Percentiles rank a stretch among this genome's conserved stretches.
Evolutionary conservation across 2,888 invertebrate genomes (phyloP).

Genomic region (Cotesia congregata): DNA sequence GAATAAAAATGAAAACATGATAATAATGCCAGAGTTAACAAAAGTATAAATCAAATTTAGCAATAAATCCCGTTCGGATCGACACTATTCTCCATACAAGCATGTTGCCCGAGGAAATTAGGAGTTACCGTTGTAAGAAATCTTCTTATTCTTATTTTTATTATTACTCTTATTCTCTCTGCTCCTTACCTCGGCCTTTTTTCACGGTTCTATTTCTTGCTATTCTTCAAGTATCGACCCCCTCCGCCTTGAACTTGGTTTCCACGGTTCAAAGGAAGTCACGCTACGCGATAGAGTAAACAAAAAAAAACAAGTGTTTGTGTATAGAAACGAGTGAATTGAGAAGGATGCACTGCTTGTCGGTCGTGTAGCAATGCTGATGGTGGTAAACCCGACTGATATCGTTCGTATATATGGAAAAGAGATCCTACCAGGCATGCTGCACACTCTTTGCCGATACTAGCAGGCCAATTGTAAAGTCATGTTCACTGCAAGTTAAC

Average conservation of each 20-base stretch:
- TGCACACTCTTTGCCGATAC: neutral
- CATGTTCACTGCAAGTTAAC: constrained; percentile 18
- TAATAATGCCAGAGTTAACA: neutral
- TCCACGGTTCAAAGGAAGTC: constrained; percentile 38
- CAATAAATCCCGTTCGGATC: neutral
- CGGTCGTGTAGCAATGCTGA: neutral
- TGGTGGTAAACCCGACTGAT: neutral
- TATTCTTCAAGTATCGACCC: constrained; percentile 12
- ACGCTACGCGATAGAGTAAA: constrained; percentile 33
- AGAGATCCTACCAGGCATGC: constrained; percentile 15
- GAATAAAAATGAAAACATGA: constrained; percentile 26
- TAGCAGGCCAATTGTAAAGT: constrained; percentile 28
- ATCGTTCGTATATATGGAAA: neutral
- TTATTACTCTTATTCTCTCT: neutral
- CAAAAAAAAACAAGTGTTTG: neutral
- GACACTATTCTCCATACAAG: neutral
- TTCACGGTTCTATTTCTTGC: neutral
- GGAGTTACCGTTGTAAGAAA: constrained; percentile 9
- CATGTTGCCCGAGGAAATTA: constrained; percentile 8
- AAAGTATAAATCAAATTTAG: constrained; percentile 5
- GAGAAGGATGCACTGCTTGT: constrained; percentile 24
- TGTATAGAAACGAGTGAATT: constrained; percentile 28
- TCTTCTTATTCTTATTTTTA: neutral
- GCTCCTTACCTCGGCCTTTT: neutral
- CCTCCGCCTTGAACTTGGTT: constrained; percentile 38